Evolutionary conservation across 2,797 vertebrate species (phyloP), one percentile per base, ranked within the genome.

Genomic region (Numenius phaeopus): DNA sequence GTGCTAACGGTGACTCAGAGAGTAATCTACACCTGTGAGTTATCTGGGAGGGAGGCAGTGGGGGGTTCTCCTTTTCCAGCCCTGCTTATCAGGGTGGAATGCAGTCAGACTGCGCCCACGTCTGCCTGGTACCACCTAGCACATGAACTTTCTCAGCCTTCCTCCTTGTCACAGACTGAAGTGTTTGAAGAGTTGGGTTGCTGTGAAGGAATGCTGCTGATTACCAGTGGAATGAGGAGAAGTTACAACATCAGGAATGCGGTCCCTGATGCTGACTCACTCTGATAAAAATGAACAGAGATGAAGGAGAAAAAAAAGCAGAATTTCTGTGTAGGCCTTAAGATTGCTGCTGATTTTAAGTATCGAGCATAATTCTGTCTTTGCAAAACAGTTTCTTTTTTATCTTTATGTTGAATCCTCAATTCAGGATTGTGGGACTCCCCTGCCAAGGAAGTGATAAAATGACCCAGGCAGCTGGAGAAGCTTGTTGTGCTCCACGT

Each of bases 71-170:
- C 72, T 65, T 84, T 54, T 15, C n/a, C 82, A 81, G 79, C 61
- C 29, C 72, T 65, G 76, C 73, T 91, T 94, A 93, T 89, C 89
- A 0, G 96, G 5, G 64, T 90, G 90, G 75, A 97, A 72, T 94
- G 91, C 24, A 18, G 40, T 30, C 15, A 55, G 17, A 7, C 37
- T 29, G 83, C 34, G 0, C 61, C 76, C 88, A 2, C 1, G 30
- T 11, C 94, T 94, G 89, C 96, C 97, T 97, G 97, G 97, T 96
- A 97, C 97, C 90, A 86, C 93, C 83, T 84, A 32, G 89, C 93
- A 97, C 95, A 24, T 77, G 95, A 92, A 88, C 88, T 82, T 95
- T 94, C 93, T 94, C 89, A 93, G 94, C 90, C 75, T 94, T 73
- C 58, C 88, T 90, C 39, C 2, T 78, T 73, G 65, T 78, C 87